A percentile compares a stretch with the other conserved stretches of the same genome.
phyloP scores from a whole-genome alignment of 2,888 invertebrate genomes.

The Bursaphelenchus okinawaensis region DNA sequence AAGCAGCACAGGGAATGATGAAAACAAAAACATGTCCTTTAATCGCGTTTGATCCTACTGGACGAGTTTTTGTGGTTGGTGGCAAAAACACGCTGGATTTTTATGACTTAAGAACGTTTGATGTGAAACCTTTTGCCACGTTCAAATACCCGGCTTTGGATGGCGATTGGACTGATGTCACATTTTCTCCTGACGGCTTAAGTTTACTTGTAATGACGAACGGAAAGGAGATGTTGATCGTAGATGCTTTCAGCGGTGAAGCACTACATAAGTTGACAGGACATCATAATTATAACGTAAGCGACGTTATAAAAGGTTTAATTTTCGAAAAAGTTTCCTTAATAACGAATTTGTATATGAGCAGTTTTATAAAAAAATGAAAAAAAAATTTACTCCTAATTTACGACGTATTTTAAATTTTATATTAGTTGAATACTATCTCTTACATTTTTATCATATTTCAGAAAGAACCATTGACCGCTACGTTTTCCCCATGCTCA shows the following conservation, averaged over 20 bases:
- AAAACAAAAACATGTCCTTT: conserved; percentile 72
- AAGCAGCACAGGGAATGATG: conserved; percentile 88
- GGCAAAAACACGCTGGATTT: conserved; percentile 89
- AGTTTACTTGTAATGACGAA: conserved; percentile 69
- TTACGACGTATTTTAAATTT: too few species aligned
- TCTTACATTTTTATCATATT: too few species aligned
- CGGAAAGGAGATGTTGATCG: conserved; percentile 80
- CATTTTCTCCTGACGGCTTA: conserved; percentile 78
- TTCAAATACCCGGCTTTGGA: background rate
- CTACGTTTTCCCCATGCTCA: conserved; percentile 88
- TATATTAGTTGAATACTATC: too few species aligned
- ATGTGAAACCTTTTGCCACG: conserved; percentile 58
- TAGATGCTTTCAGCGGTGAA: conserved; percentile 31
- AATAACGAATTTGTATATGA: too few species aligned
- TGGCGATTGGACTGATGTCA: conserved; percentile 89
- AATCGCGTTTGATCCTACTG: conserved; percentile 97
- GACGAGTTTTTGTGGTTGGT: conserved; percentile 71
- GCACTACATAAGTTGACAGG: conserved; percentile 28
- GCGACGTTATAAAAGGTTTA: too few species aligned
- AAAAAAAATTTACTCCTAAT: too few species aligned
- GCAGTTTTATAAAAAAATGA: too few species aligned
- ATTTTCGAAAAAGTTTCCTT: too few species aligned
- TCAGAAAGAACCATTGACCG: conserved; percentile 10
- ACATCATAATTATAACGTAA: conserved; percentile 33
- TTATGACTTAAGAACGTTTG: conserved; percentile 93